Conservation (phyloP, 2,797 vertebrate genomes). For the Clarias platycephalus region DNA sequence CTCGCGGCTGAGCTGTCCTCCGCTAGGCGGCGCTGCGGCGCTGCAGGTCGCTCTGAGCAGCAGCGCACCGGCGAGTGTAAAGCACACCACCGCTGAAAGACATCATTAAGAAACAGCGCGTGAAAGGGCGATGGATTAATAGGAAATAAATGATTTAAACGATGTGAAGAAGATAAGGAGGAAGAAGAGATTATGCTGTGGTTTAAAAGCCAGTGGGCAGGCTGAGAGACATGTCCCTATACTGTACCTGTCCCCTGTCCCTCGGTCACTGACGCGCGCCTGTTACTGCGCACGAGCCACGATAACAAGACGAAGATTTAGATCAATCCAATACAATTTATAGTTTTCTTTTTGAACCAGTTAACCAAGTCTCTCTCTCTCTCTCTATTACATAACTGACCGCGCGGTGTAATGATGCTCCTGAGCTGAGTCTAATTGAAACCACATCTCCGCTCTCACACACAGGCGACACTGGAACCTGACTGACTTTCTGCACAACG, state of each 20-base stretch:
- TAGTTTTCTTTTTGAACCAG: neutral
- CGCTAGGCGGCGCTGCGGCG: constrained; percentile 61
- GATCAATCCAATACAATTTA: neutral
- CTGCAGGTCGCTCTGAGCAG: constrained; percentile 44
- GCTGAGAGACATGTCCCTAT: neutral
- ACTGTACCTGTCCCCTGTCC: neutral
- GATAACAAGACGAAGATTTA: neutral
- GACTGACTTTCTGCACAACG: neutral
- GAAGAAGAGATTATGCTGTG: neutral
- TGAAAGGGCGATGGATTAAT: neutral
- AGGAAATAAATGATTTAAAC: too few relatives aligned
- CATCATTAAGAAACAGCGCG: constrained; percentile 37
- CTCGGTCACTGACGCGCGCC: neutral
- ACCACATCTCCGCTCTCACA: constrained; percentile 41
- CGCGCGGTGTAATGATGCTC: constrained; percentile 48
- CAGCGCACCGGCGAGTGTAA: constrained; percentile 39
- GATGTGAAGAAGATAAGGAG: neutral
- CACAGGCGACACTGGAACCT: constrained; percentile 40
- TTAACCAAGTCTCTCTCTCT: constrained; percentile 13
- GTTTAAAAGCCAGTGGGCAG: neutral
- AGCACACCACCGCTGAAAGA: constrained; percentile 21
- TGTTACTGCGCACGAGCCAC: neutral
- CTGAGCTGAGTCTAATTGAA: constrained; percentile 59
- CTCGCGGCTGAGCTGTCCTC: neutral
- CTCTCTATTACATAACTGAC: constrained; percentile 56